Base-by-base conservation (phyloP, 1,140 invertebrate genomes). In the Asobara japonica region DNA sequence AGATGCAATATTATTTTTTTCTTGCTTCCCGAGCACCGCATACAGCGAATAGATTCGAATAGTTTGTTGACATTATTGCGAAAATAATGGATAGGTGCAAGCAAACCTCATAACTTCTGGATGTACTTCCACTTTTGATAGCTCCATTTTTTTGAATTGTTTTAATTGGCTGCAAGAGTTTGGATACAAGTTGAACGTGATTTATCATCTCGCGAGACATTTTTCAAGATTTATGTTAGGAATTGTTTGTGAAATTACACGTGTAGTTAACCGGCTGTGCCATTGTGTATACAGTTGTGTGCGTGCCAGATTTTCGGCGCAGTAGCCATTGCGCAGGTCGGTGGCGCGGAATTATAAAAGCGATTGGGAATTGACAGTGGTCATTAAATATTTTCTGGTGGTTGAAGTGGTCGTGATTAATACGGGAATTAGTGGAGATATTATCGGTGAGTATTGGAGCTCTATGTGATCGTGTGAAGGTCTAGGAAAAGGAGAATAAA, bases 101-200 rank as follows among this genome's bases (percentile, higher is more conserved):
- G 60, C 33, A 75, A 86, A 93, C 92, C 82, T 90, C 90, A 83
- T 92, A 90, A 80, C 91, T 92, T 80, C 90, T 91, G 2, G 91
- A 92, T 41, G 86, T 84, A 56, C 88, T 84, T 74, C 92, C 89
- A 27, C 86, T 80, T 73, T 89, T 89, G 75, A 89, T 89, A 25
- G 88, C 80, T 1, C 84, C 85, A 78, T 89, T 88, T 78, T 91
- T 90, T 11, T 90, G 90, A 74, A 90, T 84, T 6, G 84, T 76
- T 25, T 86, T 84, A 4, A 89, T 64, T 0, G 91, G 91, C 78
- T 92, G 91, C 84, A 92, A 92, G 76, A 92, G 76, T 77, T 85
- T 87, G 0, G 91, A 91, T 30, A 91, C 73, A 79, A 83, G 87
- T 69, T 88, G 82, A 79, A 90, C 86, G 30, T 66, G 80, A 18